Conservation (phyloP, 23 tunicate genomes). For the Clavelina lepadiformis region DNA sequence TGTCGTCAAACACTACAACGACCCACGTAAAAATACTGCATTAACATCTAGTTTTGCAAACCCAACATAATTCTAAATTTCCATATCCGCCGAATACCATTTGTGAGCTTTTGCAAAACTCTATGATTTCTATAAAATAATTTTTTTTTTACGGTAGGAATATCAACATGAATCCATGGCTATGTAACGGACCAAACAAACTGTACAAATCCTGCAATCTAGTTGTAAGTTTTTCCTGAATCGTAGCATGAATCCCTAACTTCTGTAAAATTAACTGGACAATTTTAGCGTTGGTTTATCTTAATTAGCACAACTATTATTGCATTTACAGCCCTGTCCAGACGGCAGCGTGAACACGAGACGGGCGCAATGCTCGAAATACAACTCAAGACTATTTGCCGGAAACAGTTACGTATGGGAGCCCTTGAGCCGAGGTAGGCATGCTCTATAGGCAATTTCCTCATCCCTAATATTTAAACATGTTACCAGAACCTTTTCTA, state of each 20-base stretch:
- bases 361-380: slow-evolving; percentile 19
- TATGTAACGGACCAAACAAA: slow-evolving; percentile 30
- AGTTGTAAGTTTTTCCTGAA: slow-evolving; percentile 17
- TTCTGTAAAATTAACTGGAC: neutral
- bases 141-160: no score
- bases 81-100: no score
- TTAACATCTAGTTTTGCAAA: no score
- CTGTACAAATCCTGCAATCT: slow-evolving; percentile 26
- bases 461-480: no score
- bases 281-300: neutral
- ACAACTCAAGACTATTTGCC: slow-evolving; percentile 24
- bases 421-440: slow-evolving; percentile 38
- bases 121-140: no score
- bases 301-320: neutral
- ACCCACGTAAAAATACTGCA: no score
- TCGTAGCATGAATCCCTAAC: neutral
- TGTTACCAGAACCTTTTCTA: no score
- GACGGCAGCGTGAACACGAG: slow-evolving; percentile 24
- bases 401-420: slow-evolving; percentile 45
- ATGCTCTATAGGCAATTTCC: no score
- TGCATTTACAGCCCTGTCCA: slow-evolving; percentile 32
- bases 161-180: neutral
- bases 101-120: no score
- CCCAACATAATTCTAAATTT: no score
- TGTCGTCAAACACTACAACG: no score